Conservation (phyloP, 1,140 invertebrate species). For the Elymnias hypermnestra region DNA sequence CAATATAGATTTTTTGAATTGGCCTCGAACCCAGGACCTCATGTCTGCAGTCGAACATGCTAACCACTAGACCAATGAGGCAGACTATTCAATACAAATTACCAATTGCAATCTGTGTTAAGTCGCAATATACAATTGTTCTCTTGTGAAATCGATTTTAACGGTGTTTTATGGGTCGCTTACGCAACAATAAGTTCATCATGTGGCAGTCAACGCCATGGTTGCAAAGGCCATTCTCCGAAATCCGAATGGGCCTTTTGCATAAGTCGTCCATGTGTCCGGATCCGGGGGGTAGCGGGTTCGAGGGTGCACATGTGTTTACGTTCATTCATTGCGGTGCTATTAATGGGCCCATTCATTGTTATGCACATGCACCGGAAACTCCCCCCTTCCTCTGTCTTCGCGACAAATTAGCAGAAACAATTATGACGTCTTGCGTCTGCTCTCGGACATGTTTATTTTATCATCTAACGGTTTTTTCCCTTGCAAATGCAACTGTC, state of each 20-base stretch:
- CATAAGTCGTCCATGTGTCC: slow-evolving; percentile 54
- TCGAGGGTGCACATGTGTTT: slow-evolving; percentile 56
- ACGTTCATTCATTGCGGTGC: slow-evolving; percentile 63
- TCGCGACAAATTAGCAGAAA: slow-evolving; percentile 60
- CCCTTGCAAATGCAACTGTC: slow-evolving; percentile 7
- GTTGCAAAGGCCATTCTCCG: slow-evolving; percentile 40
- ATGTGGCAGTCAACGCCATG: slow-evolving; percentile 2
- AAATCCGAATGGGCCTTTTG: slow-evolving; percentile 57
- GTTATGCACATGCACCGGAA: slow-evolving; percentile 71
- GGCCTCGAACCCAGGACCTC: too few relatives aligned
- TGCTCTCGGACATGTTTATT: slow-evolving; percentile 21
- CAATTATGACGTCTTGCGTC: slow-evolving; percentile 32
- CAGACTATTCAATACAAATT: too few relatives aligned
- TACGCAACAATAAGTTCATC: slow-evolving; percentile 6
- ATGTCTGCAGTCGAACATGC: too few relatives aligned
- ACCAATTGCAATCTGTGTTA: background rate
- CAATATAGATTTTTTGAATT: too few relatives aligned
- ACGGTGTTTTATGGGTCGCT: slow-evolving; percentile 2
- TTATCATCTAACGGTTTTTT: slow-evolving; percentile 14
- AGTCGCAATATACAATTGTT: background rate
- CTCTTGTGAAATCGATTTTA: slow-evolving; percentile 6
- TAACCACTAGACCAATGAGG: too few relatives aligned
- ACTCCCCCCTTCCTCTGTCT: slow-evolving; percentile 29
- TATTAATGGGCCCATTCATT: slow-evolving; percentile 72
- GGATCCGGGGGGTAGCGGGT: slow-evolving; percentile 45